These are phyloP conservation scores for Dunckerocampus dactyliophorus DNA, from an alignment of 2,113 vertebrate genomes.

Conservation along the genomic window DNA sequence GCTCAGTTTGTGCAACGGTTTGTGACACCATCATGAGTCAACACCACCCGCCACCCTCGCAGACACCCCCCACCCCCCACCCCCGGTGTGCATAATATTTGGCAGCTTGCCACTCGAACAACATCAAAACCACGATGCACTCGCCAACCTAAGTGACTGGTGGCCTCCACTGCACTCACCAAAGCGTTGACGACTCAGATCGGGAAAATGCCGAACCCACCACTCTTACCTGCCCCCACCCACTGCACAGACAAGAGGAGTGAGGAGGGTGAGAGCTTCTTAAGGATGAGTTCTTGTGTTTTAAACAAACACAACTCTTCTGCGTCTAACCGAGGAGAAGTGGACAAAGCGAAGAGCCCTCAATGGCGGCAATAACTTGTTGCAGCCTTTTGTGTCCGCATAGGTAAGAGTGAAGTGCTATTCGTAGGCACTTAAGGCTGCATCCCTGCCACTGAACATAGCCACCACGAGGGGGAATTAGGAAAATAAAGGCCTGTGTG, in stretches of 20 bases:
- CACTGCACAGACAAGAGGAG: not conserved
- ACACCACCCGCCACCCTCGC: not conserved
- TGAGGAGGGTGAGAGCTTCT: slow-evolving; percentile 9
- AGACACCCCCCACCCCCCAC: no score
- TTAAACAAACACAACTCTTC: slow-evolving; percentile 72
- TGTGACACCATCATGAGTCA: not conserved
- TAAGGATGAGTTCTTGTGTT: slow-evolving; percentile 68
- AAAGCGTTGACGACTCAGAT: no score
- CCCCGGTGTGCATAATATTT: not conserved
- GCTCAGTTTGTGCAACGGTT: not conserved
- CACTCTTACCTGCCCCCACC: slow-evolving; percentile 42
- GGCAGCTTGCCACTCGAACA: not conserved
- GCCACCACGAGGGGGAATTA: slow-evolving; percentile 37
- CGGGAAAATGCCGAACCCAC: slow-evolving; percentile 1
- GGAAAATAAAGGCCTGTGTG: slow-evolving; percentile 32
- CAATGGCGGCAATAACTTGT: slow-evolving; percentile 69
- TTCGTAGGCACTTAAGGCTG: slow-evolving; percentile 75
- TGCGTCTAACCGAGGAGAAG: slow-evolving; percentile 52
- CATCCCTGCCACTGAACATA: slow-evolving; percentile 78
- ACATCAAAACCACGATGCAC: not conserved
- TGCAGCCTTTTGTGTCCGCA: slow-evolving; percentile 74
- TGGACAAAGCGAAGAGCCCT: slow-evolving; percentile 64
- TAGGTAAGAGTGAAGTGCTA: slow-evolving; percentile 69
- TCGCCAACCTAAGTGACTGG: not conserved
- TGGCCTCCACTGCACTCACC: no score